A percentile compares a stretch with the other conserved stretches of the same genome.
Evolutionary conservation across 2,888 invertebrate species (phyloP).

Genomic region (Hypena proboscidalis): DNA sequence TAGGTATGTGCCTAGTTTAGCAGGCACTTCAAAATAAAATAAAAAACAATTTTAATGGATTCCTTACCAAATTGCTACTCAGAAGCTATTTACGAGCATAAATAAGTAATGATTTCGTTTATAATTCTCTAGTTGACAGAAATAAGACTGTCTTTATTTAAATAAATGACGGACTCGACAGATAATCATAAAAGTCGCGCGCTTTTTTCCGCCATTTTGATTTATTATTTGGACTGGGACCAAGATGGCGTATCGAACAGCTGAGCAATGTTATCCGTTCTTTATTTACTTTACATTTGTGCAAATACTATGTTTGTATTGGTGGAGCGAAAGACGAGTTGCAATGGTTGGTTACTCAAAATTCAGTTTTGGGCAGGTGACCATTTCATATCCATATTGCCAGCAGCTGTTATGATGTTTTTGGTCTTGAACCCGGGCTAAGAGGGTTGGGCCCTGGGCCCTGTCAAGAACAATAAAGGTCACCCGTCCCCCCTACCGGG

Average conservation of each 20-base stretch:
- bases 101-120: slow-evolving; percentile 10
- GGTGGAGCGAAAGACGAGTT: slow-evolving; percentile 22
- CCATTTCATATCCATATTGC: no score
- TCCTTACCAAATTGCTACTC: neutral
- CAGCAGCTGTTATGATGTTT: no score
- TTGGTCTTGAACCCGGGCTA: no score
- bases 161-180: slow-evolving; percentile 35
- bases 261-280: slow-evolving; percentile 41
- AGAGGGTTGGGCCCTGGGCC: no score
- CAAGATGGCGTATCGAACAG: slow-evolving; percentile 53
- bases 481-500: no score
- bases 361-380: no score
- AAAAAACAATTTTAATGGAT: slow-evolving; percentile 1
- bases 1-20: neutral
- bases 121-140: slow-evolving; percentile 39
- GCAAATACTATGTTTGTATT: slow-evolving; percentile 32
- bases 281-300: slow-evolving; percentile 33
- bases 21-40: neutral
- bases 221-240: slow-evolving; percentile 71
- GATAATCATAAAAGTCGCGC: slow-evolving; percentile 71
- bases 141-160: slow-evolving; percentile 34
- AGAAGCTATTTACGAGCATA: slow-evolving; percentile 12
- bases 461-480: no score
- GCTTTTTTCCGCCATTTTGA: slow-evolving; percentile 74
- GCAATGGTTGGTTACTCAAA: neutral